Conservation (phyloP, 2,797 vertebrate genomes). For the Danio albolineatus region DNA sequence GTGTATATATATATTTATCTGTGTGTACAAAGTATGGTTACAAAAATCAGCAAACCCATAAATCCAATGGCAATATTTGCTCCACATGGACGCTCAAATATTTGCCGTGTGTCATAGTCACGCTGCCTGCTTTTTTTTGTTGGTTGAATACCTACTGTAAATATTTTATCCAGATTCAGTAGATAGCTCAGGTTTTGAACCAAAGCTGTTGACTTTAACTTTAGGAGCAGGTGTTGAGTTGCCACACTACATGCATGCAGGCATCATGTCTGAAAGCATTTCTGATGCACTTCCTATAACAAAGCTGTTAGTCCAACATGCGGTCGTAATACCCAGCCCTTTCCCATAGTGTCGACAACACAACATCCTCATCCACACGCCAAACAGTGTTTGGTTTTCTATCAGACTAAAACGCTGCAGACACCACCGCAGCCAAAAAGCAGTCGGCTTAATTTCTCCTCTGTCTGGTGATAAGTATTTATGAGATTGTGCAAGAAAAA, state of each 20-base stretch:
- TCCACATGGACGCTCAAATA: no score
- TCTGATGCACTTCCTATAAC: not conserved
- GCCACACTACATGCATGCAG: not conserved
- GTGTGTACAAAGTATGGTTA: no score
- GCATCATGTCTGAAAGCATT: not conserved
- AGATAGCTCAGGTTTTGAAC: not conserved
- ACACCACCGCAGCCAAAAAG: conserved; percentile 26
- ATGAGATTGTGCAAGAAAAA: conserved; percentile 53
- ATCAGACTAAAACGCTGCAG: conserved; percentile 27
- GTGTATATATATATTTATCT: no score
- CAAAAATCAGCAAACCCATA: no score
- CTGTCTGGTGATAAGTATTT: conserved; percentile 42
- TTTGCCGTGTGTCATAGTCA: not conserved
- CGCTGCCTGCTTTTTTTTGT: not conserved
- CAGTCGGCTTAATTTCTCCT: conserved; percentile 20
- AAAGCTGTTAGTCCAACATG: not conserved
- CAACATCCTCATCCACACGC: not conserved
- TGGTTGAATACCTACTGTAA: not conserved
- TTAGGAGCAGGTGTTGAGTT: not conserved
- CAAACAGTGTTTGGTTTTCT: conserved; percentile 14
- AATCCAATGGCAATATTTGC: no score
- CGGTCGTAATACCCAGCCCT: conserved; percentile 17
- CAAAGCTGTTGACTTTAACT: not conserved
- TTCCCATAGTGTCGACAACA: not conserved
- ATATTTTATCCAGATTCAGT: not conserved